Evolutionary conservation across 2,888 invertebrate species (phyloP), one percentile per base, ranked within the genome.

Genomic region (Lasius platythorax): DNA sequence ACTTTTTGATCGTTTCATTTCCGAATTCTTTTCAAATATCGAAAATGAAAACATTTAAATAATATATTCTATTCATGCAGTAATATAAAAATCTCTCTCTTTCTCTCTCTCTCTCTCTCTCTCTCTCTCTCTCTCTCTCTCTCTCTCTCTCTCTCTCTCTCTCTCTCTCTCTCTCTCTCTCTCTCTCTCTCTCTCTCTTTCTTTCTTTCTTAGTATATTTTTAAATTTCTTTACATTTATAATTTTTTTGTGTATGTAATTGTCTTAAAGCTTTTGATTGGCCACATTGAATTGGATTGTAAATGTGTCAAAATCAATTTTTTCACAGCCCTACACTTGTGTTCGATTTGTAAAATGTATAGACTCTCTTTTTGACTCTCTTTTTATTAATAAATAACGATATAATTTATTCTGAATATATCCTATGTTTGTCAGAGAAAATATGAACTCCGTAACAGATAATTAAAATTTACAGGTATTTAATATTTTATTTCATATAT

Each of bases 1-100:
- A 78, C 70, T 78, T 70, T 43, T 28, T 40, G 8, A 56, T 43
- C 43, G 30, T 70, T 78, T 68, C n/a, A 56, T 56, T 78, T 43
- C 40, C 28, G 18, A 78, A 67, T 68, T 68, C 18, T 67, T 18
- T 28, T 9, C 37, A n/a, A 78, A 28, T 63, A n/a, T 46, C 11
- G 0, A 23, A 23, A 23, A n/a, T 33, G 23, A 1, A 64, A 64
- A 75, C 63, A 75, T 64, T 43, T 64, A 63, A 12, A 64, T 15
- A 43, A 33, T 46, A 64, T 46, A 43, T 30, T 73, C 3, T 64
- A 4, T 0, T 30, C 11, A 43, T 50, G 18, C 15, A 46, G 12
- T 12, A 2, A 33, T 0, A 9, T 33, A 63, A 43, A 37, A 58
- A 28, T 40, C 18, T 46, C 12, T 46, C 11, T 46, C 46, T 3